phyloP scores from a whole-genome alignment of 2,888 invertebrate species.

The Caenorhabditis sp. region DNA sequence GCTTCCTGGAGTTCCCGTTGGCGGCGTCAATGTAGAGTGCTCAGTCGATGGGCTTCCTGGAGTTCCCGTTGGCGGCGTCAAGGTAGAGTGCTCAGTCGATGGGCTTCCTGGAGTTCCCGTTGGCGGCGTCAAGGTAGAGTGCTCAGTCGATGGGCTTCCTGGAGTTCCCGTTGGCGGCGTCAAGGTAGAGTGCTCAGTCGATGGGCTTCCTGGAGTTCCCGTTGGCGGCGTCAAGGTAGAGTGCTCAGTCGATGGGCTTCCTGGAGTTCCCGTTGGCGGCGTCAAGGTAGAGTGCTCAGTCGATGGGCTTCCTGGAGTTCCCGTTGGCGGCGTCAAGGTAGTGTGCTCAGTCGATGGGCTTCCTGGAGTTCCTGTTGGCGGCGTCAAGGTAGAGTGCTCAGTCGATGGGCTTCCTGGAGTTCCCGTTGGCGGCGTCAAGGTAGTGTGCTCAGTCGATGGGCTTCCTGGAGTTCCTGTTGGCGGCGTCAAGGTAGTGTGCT shows the following conservation, averaged over 20 bases:
- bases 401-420: background rate
- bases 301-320: constrained; percentile 1
- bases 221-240: background rate
- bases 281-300: background rate
- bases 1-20: background rate
- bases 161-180: constrained; percentile 3
- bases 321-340: background rate
- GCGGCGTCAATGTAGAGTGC: background rate
- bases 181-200: background rate
- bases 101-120: background rate
- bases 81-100: background rate
- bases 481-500: background rate
- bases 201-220: background rate
- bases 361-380: background rate
- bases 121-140: background rate
- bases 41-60: background rate
- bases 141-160: background rate
- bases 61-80: background rate
- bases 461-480: constrained; percentile 9
- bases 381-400: background rate
- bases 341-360: background rate
- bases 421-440: background rate
- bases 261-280: background rate
- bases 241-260: background rate
- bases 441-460: background rate